Evolutionary conservation across 2,888 invertebrate species (phyloP).

Genomic region (Steinernema carpocapsae): DNA sequence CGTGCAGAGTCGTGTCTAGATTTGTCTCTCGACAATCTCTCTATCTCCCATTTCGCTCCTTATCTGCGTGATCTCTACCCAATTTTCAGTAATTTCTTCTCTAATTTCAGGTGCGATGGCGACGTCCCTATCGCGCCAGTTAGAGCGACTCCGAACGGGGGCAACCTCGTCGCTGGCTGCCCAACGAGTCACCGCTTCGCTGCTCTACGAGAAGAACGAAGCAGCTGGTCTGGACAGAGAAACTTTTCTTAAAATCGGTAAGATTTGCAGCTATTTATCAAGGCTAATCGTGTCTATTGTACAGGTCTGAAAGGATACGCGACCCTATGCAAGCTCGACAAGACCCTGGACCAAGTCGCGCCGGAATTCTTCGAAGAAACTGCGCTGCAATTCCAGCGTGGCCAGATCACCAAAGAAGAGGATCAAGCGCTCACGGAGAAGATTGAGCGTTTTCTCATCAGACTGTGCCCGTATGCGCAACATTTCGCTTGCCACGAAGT

Average conservation of each 20-base stretch:
- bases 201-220: conserved; percentile 87
- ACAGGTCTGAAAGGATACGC: conserved; percentile 80
- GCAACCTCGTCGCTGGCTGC: conserved; percentile 68
- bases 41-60: too few relatives aligned
- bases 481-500: conserved; percentile 85
- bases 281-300: conserved; percentile 33
- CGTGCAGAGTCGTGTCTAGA: too few relatives aligned
- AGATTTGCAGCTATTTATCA: conserved; percentile 39
- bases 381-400: conserved; percentile 76
- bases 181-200: conserved; percentile 75
- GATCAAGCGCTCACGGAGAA: conserved; percentile 80
- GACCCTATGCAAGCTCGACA: conserved; percentile 80
- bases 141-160: conserved; percentile 70
- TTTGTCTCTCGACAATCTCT: too few relatives aligned
- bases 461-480: conserved; percentile 85
- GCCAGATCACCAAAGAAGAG: conserved; percentile 77
- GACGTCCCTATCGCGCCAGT: conserved; percentile 71
- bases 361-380: conserved; percentile 80
- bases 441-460: conserved; percentile 81
- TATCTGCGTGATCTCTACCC: too few relatives aligned
- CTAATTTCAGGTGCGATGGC: too few relatives aligned
- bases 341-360: conserved; percentile 79
- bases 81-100: too few relatives aligned
- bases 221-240: conserved; percentile 85
- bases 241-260: conserved; percentile 84